A percentile compares a stretch with the other conserved stretches of the same genome.
These are phyloP conservation scores for Salticus scenicus DNA, from an alignment of 2,888 invertebrate genomes.

Conservation along the genomic window DNA sequence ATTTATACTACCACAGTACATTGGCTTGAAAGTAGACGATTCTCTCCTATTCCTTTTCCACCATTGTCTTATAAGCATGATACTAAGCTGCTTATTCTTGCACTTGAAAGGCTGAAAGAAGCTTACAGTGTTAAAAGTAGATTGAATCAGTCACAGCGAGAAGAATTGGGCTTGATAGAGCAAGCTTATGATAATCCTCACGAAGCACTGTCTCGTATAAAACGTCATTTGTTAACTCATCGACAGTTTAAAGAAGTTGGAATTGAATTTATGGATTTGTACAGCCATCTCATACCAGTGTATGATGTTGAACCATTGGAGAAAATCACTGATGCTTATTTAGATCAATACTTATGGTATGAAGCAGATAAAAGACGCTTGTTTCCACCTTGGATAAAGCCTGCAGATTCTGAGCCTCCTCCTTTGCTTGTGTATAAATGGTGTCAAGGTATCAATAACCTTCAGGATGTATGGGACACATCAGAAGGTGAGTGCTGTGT, in stretches of 20 bases:
- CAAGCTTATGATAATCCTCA: constrained; percentile 99
- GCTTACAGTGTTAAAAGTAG: constrained; percentile 98
- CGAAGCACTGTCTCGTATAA: constrained; percentile 98
- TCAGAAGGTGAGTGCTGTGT: constrained; percentile 99
- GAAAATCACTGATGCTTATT: constrained; percentile 99
- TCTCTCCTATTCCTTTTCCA: constrained; percentile 99
- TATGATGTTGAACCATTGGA: constrained; percentile 99
- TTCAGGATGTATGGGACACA: constrained; percentile 99
- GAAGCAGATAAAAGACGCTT: constrained; percentile 98
- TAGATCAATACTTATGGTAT: constrained; percentile 99
- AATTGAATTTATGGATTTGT: constrained; percentile 99
- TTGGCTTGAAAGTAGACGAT: constrained; percentile 98
- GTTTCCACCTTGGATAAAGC: constrained; percentile 99
- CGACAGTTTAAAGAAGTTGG: constrained; percentile 99
- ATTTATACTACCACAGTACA: constrained; percentile 99
- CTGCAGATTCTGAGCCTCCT: constrained; percentile 97
- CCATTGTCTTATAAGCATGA: constrained; percentile 99
- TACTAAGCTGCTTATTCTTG: constrained; percentile 97
- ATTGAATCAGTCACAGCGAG: constrained; percentile 98
- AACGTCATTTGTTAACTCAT: constrained; percentile 98
- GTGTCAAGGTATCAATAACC: constrained; percentile 99
- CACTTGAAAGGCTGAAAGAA: constrained; percentile 96
- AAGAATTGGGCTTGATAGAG: constrained; percentile 98
- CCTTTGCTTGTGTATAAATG: constrained; percentile 90
- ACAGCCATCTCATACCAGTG: constrained; percentile 98